Evolutionary conservation across 2,888 invertebrate species (phyloP).

Genomic region (Cinara cedri): DNA sequence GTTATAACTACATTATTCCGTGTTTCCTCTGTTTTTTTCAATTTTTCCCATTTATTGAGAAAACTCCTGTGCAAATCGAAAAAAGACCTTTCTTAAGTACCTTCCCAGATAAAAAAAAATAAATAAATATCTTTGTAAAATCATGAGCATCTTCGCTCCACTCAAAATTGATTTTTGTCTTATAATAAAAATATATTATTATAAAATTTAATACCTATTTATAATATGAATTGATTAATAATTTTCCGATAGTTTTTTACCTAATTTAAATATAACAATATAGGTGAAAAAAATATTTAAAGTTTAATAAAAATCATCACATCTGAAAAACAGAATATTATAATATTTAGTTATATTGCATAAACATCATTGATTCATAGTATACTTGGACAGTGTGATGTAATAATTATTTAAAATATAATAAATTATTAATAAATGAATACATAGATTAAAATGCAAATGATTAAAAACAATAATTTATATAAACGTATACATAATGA

Average conservation of each 20-base stretch:
- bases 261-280: background rate
- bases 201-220: too few relatives aligned
- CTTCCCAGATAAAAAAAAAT: too few relatives aligned
- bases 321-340: background rate
- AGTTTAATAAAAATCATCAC: background rate
- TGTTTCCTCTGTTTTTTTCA: too few relatives aligned
- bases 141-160: too few relatives aligned
- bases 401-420: constrained; percentile 1
- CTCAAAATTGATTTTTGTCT: too few relatives aligned
- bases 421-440: background rate
- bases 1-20: too few relatives aligned
- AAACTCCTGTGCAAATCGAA: too few relatives aligned
- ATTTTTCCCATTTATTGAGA: too few relatives aligned
- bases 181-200: too few relatives aligned
- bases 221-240: too few relatives aligned
- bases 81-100: too few relatives aligned
- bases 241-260: background rate
- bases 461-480: constrained; percentile 3
- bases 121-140: too few relatives aligned
- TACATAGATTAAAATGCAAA: background rate
- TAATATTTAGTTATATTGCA: background rate
- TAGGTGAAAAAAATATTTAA: background rate
- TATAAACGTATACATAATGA: background rate
- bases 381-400: background rate
- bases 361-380: background rate